Base-by-base conservation (phyloP, 2,797 vertebrate species). In the Poeciliopsis presidionis region DNA sequence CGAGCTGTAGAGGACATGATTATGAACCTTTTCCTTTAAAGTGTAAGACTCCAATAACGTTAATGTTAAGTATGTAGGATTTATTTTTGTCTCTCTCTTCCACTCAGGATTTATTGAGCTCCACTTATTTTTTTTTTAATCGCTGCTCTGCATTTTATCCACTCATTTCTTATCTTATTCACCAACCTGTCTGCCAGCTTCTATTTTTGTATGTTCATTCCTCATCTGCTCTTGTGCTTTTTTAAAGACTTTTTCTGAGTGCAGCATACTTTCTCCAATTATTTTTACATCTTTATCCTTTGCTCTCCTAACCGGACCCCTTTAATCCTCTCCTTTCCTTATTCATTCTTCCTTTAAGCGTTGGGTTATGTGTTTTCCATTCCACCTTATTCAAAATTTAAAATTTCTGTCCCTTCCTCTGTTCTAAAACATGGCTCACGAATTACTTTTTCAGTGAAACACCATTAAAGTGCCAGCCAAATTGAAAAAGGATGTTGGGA, bases 401-500 rank as follows among this genome's bases (percentile, higher is more conserved):
- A 83, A 81, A 57, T 49, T n/a, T 70, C 43, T 43, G 43, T 72
- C 14, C n/a, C 30, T 28, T 75, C 73, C 53, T 57, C 30, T 57
- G 53, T 79, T 83, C 72, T 83, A 79, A 80, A 88, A 84, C 74
- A 82, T 83, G 73, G 70, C 78, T 84, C 71, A 57, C 61, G 46
- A 86, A 88, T 84, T 67, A 61, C 39, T 77, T 89, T 88, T 84
- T 70, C 55, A 2, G 67, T 59, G 77, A 82, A 85, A 80, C 47
- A 46, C 59, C 78, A 81, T 91, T 87, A 89, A 91, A 89, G 20
- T 43, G 86, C 84, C 73, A 79, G 83, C 61, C 53, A 76, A 88
- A 89, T 90, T 84, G 86, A 84, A 83, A 87, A 91, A 75, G 77
- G 89, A 88, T 89, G 87, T 88, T 86, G 77, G 73, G 81, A 81